Conservation (phyloP, 2,113 vertebrate species). For the Sphyrna mokarran region DNA sequence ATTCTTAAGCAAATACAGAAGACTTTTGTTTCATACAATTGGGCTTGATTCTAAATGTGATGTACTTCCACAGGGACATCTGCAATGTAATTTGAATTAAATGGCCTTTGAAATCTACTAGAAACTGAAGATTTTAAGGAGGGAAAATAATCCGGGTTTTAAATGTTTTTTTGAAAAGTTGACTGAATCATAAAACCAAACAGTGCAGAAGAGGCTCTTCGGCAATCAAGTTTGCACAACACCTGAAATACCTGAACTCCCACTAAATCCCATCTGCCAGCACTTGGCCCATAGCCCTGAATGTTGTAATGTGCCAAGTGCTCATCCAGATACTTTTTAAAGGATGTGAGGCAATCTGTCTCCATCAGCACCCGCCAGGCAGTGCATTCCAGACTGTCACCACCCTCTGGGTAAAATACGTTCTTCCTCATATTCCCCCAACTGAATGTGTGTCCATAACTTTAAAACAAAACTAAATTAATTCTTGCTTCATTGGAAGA, state of each 20-base stretch:
- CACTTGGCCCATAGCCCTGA: too few species aligned
- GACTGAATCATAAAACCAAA: neutral
- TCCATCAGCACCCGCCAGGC: too few species aligned
- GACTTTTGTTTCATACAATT: slow-evolving; percentile 2
- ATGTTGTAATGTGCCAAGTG: too few species aligned
- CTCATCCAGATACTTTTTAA: too few species aligned
- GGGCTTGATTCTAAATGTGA: neutral
- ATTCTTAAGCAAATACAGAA: neutral
- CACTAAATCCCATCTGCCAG: too few species aligned
- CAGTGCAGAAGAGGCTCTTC: too few species aligned
- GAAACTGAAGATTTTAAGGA: neutral
- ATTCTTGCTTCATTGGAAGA: neutral
- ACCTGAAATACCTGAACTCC: too few species aligned
- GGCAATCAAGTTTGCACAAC: too few species aligned
- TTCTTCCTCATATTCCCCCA: too few species aligned
- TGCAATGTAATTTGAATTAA: neutral
- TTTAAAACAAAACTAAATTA: neutral
- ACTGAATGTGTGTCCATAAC: neutral
- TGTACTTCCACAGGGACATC: neutral
- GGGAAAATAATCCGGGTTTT: neutral
- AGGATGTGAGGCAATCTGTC: too few species aligned
- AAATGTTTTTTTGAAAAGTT: neutral
- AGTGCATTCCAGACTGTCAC: too few species aligned
- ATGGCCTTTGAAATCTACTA: neutral
- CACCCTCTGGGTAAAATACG: too few species aligned